Evolutionary conservation across 2,888 invertebrate species (phyloP), one percentile per base, ranked within the genome.

Genomic region (Norana najaformis): DNA sequence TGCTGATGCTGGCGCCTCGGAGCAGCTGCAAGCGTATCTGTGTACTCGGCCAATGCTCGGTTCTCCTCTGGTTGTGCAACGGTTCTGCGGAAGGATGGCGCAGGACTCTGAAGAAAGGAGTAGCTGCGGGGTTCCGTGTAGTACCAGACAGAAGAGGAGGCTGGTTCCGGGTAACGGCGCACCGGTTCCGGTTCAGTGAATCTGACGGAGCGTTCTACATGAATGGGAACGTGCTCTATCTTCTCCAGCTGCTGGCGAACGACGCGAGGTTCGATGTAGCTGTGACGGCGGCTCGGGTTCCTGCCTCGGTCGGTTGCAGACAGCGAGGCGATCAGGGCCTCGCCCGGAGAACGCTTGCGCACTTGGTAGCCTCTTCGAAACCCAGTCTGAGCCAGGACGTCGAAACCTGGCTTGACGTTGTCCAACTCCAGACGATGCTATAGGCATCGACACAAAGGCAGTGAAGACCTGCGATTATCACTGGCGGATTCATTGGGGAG

Each of bases 401-500:
- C 85, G 85, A 85, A 35, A n/a, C 85, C 85, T 37, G 85, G 85
- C 85, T 85, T 85, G 13, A 85, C 85, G 34, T 35, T 85, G 36
- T 85, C 85, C 6, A 85, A n/a, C 85, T 85, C 85, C 35, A 85
- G 85, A 36, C 85, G 85, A 85, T 85, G 37, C 85, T 85, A n/a
- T 69, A 8, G 11, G n/a, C 16, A 69, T 69, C 69, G 47, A 47
- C 47, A 47, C 23, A 23, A 41, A 41, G 13, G 41, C 41, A 41
- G 18, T 1, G 14, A 41, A 41, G 41, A 41, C 13, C 41, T 18
- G 41, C 18, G 1, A 41, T 41, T 16, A 41, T 16, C 14, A 41
- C n/a, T n/a, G n/a, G n/a, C n/a, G n/a, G n/a, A n/a, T n/a, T n/a
- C n/a, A n/a, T n/a, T n/a, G n/a, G n/a, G n/a, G n/a, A n/a, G n/a